phyloP scores from a whole-genome alignment of 1,140 invertebrate species.

The Drosophila arizonae region DNA sequence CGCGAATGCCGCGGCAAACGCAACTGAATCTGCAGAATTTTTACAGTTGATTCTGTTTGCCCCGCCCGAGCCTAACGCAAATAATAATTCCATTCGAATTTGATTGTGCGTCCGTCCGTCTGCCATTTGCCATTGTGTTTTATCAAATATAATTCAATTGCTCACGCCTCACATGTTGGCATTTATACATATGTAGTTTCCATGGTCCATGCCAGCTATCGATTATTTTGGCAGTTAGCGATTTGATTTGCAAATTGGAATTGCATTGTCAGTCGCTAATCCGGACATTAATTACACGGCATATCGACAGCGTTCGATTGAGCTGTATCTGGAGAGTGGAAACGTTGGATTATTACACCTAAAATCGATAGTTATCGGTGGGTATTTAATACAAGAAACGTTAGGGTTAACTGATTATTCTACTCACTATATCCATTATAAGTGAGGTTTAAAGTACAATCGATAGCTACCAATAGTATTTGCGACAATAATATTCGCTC shows the following conservation, averaged over 20 bases:
- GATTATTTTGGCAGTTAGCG: background rate
- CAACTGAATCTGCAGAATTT: constrained; percentile 9
- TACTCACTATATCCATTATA: too few species aligned
- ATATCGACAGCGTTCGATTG: too few species aligned
- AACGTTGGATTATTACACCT: too few species aligned
- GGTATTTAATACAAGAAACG: too few species aligned
- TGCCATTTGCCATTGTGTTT: background rate
- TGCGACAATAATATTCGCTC: too few species aligned
- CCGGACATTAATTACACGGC: too few species aligned
- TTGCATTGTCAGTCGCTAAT: too few species aligned
- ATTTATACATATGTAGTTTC: constrained; percentile 5
- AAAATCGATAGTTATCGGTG: background rate
- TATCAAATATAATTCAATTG: constrained; percentile 19
- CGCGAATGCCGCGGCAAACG: constrained; percentile 1
- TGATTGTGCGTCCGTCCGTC: background rate
- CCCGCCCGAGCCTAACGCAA: constrained; percentile 4
- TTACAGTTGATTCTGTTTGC: constrained; percentile 26
- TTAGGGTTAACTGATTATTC: too few species aligned
- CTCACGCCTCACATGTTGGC: constrained; percentile 6
- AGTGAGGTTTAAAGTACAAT: too few species aligned
- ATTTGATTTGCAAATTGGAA: background rate
- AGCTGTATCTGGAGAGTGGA: too few species aligned
- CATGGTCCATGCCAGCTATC: background rate
- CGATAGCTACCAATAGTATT: too few species aligned
- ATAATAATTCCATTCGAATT: constrained; percentile 29